Evolutionary conservation across 2,113 vertebrate genomes (phyloP).

Genomic region (Cyanoliseus patagonus): DNA sequence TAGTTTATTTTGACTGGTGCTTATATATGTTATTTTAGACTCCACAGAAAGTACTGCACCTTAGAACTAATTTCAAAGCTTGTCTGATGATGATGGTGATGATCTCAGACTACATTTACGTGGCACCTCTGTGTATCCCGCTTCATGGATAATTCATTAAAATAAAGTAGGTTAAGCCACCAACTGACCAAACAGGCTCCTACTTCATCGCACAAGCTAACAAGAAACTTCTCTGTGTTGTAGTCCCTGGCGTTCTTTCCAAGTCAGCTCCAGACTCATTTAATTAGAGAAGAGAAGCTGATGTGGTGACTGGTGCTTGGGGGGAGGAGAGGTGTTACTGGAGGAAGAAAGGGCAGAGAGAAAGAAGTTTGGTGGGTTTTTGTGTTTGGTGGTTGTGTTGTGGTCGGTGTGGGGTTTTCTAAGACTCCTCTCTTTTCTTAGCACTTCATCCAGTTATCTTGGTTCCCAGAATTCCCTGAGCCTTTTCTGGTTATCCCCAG

Average conservation of each 20-base stretch:
- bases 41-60: not conserved
- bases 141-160: conserved; percentile 22
- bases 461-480: not conserved
- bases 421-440: not conserved
- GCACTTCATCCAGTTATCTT: not conserved
- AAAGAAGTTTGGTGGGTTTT: not conserved
- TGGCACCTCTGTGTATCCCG: not conserved
- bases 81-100: not conserved
- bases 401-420: not conserved
- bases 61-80: not conserved
- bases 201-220: not conserved
- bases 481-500: not conserved
- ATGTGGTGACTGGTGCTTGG: not conserved
- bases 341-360: not conserved
- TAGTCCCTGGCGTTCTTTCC: not conserved
- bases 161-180: conserved; percentile 2
- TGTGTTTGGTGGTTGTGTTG: no score
- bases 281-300: not conserved
- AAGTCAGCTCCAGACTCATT: not conserved
- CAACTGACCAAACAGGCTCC: not conserved
- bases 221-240: not conserved
- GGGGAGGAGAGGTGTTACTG: not conserved
- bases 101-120: not conserved
- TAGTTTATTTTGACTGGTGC: not conserved
- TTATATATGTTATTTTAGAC: not conserved